Conservation (phyloP, 2,797 vertebrate genomes). For the Muraenolepis orangiensis region DNA sequence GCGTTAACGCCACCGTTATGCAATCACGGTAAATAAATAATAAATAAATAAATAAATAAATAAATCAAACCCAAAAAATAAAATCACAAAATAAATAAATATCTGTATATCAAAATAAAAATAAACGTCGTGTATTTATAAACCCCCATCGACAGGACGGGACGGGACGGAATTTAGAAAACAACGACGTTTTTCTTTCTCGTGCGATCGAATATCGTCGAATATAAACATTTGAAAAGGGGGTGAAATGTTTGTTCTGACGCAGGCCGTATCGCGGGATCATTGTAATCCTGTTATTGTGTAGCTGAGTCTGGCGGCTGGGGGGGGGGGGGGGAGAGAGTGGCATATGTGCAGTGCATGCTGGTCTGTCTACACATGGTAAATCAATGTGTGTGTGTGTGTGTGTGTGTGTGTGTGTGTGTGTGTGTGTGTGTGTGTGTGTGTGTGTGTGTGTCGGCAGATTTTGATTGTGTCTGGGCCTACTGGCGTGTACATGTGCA, state of each 20-base stretch:
- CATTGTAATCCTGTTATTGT: conserved; percentile 63
- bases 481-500: conserved; percentile 16
- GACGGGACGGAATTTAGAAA: too few species aligned
- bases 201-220: too few species aligned
- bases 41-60: too few species aligned
- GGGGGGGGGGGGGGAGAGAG: too few species aligned
- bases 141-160: neutral
- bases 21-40: neutral
- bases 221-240: conserved; percentile 28
- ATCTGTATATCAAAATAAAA: neutral
- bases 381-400: conserved; percentile 46
- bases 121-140: neutral
- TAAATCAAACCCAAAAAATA: too few species aligned
- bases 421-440: neutral
- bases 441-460: neutral
- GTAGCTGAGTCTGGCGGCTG: conserved; percentile 58
- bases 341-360: conserved; percentile 59
- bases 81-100: neutral
- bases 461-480: conserved; percentile 3
- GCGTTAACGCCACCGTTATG: neutral
- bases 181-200: too few species aligned
- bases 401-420: conserved; percentile 4
- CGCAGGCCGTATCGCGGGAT: conserved; percentile 61
- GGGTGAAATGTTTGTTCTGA: conserved; percentile 61
- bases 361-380: conserved; percentile 42